A percentile compares a stretch with the other conserved stretches of the same genome.
Evolutionary conservation across 1,140 invertebrate species (phyloP).

Genomic region (Chironomus striatipennis): DNA sequence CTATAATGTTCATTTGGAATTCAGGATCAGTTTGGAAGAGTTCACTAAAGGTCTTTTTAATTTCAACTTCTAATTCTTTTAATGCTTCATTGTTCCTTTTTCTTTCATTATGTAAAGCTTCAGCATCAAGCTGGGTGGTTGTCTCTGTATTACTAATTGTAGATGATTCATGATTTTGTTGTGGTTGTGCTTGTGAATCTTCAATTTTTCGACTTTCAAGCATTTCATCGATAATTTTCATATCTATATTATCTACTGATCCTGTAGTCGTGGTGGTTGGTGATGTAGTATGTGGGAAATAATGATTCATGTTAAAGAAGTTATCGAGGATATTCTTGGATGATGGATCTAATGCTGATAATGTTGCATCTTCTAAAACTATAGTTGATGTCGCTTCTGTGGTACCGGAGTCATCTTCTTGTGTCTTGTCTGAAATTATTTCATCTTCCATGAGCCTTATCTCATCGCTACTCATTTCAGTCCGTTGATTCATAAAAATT

Average conservation of each 20-base stretch:
- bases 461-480: neutral
- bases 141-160: too few species aligned
- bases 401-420: neutral
- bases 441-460: neutral
- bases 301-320: conserved; percentile 16
- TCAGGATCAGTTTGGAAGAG: neutral
- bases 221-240: neutral
- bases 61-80: neutral
- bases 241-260: neutral
- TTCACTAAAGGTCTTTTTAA: neutral
- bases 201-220: neutral
- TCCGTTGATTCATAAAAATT: neutral
- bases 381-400: neutral
- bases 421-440: neutral
- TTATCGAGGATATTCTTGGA: neutral
- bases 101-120: neutral
- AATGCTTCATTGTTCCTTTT: neutral
- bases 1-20: conserved; percentile 10
- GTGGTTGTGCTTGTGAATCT: neutral
- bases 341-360: neutral
- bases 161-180: neutral
- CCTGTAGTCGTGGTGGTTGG: neutral
- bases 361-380: neutral
- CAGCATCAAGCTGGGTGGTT: neutral
- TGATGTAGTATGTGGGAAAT: neutral